phyloP scores from a whole-genome alignment of 2,888 invertebrate species.

The Ormyrus pomaceus region DNA sequence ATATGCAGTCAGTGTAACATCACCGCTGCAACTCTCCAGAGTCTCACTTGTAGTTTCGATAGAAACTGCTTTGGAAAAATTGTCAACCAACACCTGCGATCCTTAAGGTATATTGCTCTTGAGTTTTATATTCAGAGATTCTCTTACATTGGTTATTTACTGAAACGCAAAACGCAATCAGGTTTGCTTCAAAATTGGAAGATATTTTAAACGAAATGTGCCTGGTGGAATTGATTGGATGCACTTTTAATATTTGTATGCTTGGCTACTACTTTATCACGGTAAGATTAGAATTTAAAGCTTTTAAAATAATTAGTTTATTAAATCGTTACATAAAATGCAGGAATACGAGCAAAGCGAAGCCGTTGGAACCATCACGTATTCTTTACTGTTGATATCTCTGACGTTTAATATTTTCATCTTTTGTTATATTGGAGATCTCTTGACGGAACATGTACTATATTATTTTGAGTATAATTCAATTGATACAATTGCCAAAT shows the following conservation, averaged over 20 bases:
- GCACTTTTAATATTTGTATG: conserved; percentile 60
- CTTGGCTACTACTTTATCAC: conserved; percentile 58
- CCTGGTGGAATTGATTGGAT: conserved; percentile 54
- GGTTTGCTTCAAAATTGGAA: conserved; percentile 52
- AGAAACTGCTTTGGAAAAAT: conserved; percentile 41
- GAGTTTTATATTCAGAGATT: not conserved
- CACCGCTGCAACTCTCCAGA: conserved; percentile 47
- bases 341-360: conserved; percentile 35
- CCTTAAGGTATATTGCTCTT: conserved; percentile 55
- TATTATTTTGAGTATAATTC: not conserved
- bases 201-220: conserved; percentile 45
- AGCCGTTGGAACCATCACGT: conserved; percentile 15
- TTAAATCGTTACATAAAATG: not conserved
- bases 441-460: conserved; percentile 49
- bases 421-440: conserved; percentile 54
- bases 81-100: conserved; percentile 59
- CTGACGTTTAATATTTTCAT: conserved; percentile 54
- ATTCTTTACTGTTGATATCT: conserved; percentile 24
- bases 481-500: not conserved
- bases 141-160: not conserved
- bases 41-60: conserved; percentile 49
- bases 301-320: no score
- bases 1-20: conserved; percentile 60
- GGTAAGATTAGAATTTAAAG: conserved; percentile 29
- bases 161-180: not conserved